These are phyloP conservation scores for Microctonus hyperodae DNA, from an alignment of 2,888 invertebrate species.

Conservation along the genomic window DNA sequence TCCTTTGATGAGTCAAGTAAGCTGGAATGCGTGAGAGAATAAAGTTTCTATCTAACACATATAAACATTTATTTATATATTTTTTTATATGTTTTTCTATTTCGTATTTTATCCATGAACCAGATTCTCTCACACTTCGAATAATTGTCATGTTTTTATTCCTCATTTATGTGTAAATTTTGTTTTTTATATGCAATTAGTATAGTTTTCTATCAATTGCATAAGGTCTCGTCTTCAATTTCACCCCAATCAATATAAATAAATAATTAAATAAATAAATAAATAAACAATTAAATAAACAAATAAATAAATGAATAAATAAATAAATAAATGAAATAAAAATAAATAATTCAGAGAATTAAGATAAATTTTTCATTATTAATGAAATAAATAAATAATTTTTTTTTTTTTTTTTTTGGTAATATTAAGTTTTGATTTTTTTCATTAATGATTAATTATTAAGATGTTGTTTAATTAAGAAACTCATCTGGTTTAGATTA, in stretches of 20 bases:
- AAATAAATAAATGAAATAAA: too few species aligned
- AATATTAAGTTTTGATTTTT: too few species aligned
- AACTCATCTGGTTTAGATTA: neutral
- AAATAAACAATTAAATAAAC: too few species aligned
- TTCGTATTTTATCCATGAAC: slow-evolving; percentile 12
- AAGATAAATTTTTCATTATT: neutral
- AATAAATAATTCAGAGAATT: too few species aligned
- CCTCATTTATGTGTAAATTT: neutral
- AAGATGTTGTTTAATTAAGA: neutral
- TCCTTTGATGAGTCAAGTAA: neutral
- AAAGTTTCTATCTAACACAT: too few species aligned
- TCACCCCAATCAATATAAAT: neutral
- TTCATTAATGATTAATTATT: neutral
- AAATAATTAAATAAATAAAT: neutral
- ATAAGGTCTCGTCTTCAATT: neutral
- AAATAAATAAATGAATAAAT: too few species aligned
- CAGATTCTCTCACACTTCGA: neutral
- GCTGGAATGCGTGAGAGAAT: slow-evolving; percentile 13
- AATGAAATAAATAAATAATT: neutral
- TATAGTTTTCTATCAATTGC: neutral
- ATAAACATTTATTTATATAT: neutral
- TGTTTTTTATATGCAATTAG: neutral
- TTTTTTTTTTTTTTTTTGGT: neutral
- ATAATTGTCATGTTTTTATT: neutral
- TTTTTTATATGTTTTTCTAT: too few species aligned